phyloP scores from a whole-genome alignment of 1,140 invertebrate genomes.

The Ceratosolen fusciceps region DNA sequence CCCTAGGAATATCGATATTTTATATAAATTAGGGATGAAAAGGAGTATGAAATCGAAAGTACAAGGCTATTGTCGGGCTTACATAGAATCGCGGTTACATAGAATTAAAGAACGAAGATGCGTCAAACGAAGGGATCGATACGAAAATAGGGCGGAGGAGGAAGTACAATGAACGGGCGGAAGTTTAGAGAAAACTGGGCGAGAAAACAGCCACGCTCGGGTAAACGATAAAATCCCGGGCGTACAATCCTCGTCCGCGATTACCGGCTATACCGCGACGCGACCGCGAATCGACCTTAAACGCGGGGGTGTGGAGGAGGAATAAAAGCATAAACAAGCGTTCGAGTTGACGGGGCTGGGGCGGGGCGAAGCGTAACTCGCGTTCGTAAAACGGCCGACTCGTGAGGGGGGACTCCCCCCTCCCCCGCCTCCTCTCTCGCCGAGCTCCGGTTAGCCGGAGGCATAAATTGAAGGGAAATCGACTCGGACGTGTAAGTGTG shows the following conservation, averaged over 20 bases:
- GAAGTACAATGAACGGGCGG: too few relatives aligned
- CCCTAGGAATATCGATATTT: too few relatives aligned
- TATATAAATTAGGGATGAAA: too few relatives aligned
- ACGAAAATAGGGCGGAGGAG: not conserved
- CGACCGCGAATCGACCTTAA: not conserved
- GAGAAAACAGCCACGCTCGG: not conserved
- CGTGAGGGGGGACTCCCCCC: too few relatives aligned
- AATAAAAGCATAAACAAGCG: constrained; percentile 62
- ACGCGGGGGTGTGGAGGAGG: not conserved
- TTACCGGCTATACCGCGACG: not conserved
- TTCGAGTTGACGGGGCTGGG: constrained; percentile 60
- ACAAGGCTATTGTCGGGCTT: too few relatives aligned
- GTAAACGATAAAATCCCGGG: not conserved
- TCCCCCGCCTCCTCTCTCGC: too few relatives aligned
- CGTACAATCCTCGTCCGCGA: not conserved
- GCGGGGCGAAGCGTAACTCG: constrained; percentile 54
- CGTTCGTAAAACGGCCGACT: constrained; percentile 58
- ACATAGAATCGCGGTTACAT: too few relatives aligned
- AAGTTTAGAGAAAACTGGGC: not conserved
- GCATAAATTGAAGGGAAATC: constrained; percentile 61
- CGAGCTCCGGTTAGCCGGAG: constrained; percentile 58
- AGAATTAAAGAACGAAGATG: too few relatives aligned
- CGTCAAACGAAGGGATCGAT: too few relatives aligned
- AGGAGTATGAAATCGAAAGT: too few relatives aligned
- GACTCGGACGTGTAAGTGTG: not conserved